Base-by-base conservation (phyloP, 2,797 vertebrate genomes). In the Sardinella longiceps region DNA sequence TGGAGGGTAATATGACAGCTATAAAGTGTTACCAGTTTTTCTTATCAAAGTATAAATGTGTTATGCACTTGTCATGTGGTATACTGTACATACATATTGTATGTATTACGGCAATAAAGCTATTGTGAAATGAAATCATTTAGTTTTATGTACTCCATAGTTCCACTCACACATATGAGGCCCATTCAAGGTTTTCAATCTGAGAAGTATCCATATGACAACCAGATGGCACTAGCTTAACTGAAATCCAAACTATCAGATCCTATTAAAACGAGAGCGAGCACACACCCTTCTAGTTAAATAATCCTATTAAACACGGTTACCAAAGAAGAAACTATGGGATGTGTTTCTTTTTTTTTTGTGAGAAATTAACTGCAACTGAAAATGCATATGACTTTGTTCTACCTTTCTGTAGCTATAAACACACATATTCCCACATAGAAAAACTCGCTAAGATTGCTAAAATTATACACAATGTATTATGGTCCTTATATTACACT, bases 221-320 rank as follows among this genome's bases (percentile, higher is more conserved):
- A 87, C 74, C 83, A 90, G 90, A 87, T 84, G 90, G 90, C 85
- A 80, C 18, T 53, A 82, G 51, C 84, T 48, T 4, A 33, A 51
- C 46, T 9, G 56, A 48, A 33, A 81, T 33, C 33, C 60, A 45
- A 48, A 12, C 83, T 74, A 84, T 77, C 51, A 60, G 81, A 81
- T 80, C 58, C 83, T 58, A 3, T 87, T 85, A 85, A 83, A 84
- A 45, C 15, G 63, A 87, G 80, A 86, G 14, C n/a, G 14, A 82
- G 43, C 70, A 77, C 15, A 20, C 20, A 77, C 70, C 70, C 66
- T 18, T 43, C 37, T 77, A 20, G 28, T 28, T 33, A 20, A 43
- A 23, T 77, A 77, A 77, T 77, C 70, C 70, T 39, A 77, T 77
- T 77, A 77, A 77, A 77, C 66, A 43, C 70, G 39, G 30, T 74